Percentiles rank a stretch among this genome's conserved stretches.
Evolutionary conservation across 2,888 invertebrate genomes (phyloP).

Genomic region (Standfussiana lucernea): DNA sequence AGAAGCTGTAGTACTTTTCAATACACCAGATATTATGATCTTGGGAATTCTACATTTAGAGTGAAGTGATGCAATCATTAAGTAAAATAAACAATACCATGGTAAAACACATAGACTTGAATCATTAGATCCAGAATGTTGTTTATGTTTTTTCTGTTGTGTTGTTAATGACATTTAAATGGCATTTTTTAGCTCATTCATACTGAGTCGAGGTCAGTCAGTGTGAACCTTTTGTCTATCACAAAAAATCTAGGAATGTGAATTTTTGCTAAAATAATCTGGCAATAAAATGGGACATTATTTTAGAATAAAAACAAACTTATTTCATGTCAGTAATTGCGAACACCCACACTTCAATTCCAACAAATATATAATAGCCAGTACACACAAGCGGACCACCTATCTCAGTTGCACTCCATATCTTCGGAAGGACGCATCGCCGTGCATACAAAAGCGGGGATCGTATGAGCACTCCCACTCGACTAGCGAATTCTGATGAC

Average conservation of each 20-base stretch:
- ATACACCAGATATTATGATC: not conserved
- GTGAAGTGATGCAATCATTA: not conserved
- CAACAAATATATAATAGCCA: not conserved
- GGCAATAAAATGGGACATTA: not conserved
- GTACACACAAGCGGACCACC: conserved; percentile 13
- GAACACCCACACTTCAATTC: not conserved
- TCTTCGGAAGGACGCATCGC: conserved; percentile 12
- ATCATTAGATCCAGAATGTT: not conserved
- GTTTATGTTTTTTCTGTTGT: not conserved
- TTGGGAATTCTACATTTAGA: not conserved
- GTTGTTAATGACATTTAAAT: not conserved
- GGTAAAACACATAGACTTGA: not conserved
- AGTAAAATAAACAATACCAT: not conserved
- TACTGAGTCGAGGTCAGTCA: not conserved
- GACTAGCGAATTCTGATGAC: conserved; percentile 8
- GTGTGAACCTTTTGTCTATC: not conserved
- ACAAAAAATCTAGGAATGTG: not conserved
- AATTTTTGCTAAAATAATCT: not conserved
- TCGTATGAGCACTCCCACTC: conserved; percentile 6
- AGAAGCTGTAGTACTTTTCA: not conserved
- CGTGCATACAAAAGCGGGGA: conserved; percentile 8
- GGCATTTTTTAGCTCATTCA: not conserved
- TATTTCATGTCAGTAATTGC: not conserved
- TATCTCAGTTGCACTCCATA: conserved; percentile 8
- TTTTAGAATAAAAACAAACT: not conserved